These are phyloP conservation scores for Ornithoptera alexandrae DNA, from an alignment of 2,888 invertebrate genomes.

Conservation along the genomic window DNA sequence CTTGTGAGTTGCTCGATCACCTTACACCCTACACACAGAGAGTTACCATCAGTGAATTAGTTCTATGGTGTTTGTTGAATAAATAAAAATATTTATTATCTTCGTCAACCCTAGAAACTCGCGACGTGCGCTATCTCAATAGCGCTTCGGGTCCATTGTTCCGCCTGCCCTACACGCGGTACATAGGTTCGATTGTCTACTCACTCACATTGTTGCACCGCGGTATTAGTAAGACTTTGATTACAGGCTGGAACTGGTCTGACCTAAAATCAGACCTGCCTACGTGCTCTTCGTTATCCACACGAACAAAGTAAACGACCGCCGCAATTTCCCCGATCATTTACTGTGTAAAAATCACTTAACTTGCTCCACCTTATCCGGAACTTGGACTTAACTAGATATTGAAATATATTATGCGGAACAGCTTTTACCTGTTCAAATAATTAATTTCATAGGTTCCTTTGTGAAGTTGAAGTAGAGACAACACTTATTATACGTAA, in stretches of 20 bases:
- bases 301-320: slow-evolving; percentile 4
- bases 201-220: slow-evolving; percentile 27
- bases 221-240: slow-evolving; percentile 30
- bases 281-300: slow-evolving; percentile 28
- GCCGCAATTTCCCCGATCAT: neutral
- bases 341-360: neutral
- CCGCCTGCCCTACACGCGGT: slow-evolving; percentile 29
- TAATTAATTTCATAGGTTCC: no score
- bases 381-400: no score
- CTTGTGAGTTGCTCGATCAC: no score
- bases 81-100: neutral
- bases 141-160: slow-evolving; percentile 27
- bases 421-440: no score
- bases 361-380: neutral
- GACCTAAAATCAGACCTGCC: slow-evolving; percentile 28
- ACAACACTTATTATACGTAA: no score
- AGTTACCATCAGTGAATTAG: no score
- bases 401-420: no score
- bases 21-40: no score
- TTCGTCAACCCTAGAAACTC: slow-evolving; percentile 27
- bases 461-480: no score
- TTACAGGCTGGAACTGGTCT: slow-evolving; percentile 29
- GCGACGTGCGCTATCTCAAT: slow-evolving; percentile 31
- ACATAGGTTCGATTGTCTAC: slow-evolving; percentile 31
- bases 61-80: no score